Conservation (phyloP, 2,888 invertebrate genomes). For the Cerastis leucographa region DNA sequence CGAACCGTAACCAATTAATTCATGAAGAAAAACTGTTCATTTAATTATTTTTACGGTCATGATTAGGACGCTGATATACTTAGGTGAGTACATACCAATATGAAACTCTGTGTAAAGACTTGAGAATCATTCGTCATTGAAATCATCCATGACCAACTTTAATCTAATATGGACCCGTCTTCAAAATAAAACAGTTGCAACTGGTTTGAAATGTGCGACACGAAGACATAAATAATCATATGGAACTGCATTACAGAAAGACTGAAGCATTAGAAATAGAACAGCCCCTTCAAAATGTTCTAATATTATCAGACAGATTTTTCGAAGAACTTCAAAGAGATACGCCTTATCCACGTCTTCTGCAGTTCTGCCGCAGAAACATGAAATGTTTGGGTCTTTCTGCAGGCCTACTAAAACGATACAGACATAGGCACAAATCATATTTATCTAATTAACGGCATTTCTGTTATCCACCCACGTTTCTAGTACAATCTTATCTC, state of each 20-base stretch:
- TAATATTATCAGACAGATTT: slow-evolving; percentile 5
- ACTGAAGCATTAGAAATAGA: slow-evolving; percentile 7
- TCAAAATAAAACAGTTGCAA: slow-evolving; percentile 1
- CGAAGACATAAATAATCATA: slow-evolving; percentile 10
- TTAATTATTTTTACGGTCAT: slow-evolving; percentile 30
- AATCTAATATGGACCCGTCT: background rate
- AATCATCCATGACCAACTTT: slow-evolving; percentile 18
- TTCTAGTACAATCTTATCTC: slow-evolving; percentile 19
- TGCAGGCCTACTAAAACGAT: background rate
- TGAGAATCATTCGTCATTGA: slow-evolving; percentile 17
- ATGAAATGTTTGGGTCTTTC: background rate
- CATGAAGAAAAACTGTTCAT: slow-evolving; percentile 41
- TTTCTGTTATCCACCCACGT: background rate
- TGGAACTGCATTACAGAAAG: slow-evolving; percentile 7
- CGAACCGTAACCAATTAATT: slow-evolving; percentile 58
- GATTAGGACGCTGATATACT: slow-evolving; percentile 7
- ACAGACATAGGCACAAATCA: background rate
- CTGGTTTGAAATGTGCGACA: slow-evolving; percentile 4
- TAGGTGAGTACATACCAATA: background rate
- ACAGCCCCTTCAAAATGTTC: background rate
- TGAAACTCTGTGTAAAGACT: slow-evolving; percentile 20
- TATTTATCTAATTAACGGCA: background rate
- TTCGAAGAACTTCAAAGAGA: slow-evolving; percentile 2
- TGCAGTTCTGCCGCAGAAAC: background rate
- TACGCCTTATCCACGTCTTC: background rate